phyloP scores from a whole-genome alignment of 2,888 invertebrate species.

The Pristionchus exspectatus region DNA sequence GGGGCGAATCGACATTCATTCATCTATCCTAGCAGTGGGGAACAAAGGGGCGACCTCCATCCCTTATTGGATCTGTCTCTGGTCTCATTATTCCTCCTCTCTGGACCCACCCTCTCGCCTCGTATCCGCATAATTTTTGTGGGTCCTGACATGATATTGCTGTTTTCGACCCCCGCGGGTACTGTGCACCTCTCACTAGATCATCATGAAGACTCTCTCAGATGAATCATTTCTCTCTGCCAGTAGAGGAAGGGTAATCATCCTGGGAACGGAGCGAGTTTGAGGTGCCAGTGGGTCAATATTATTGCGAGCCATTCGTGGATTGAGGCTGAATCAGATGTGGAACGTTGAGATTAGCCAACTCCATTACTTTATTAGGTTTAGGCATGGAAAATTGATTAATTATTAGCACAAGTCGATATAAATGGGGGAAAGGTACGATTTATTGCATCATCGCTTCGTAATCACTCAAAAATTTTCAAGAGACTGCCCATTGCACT shows the following conservation, averaged over 20 bases:
- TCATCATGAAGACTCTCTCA: neutral
- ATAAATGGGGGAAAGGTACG: neutral
- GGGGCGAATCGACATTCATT: slow-evolving; percentile 3
- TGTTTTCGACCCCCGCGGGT: neutral
- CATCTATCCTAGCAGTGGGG: neutral
- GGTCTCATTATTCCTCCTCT: neutral
- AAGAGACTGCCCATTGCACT: neutral
- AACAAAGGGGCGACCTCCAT: slow-evolving; percentile 27
- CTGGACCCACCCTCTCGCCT: neutral
- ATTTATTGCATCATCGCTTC: neutral
- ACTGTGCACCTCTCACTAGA: neutral
- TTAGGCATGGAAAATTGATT: neutral
- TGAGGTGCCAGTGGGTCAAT: neutral
- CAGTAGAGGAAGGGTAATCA: neutral
- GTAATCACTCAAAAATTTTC: neutral
- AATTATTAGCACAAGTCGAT: neutral
- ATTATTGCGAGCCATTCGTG: neutral
- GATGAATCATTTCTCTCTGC: neutral
- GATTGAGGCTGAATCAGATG: neutral
- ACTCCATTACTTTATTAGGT: neutral
- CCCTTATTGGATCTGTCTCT: neutral
- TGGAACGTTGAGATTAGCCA: neutral
- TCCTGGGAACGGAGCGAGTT: neutral
- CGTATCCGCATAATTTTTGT: slow-evolving; percentile 27
- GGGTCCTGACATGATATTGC: neutral